Evolutionary conservation across 1,140 invertebrate species (phyloP), one percentile per base, ranked within the genome.

Genomic region (Macrobrachium nipponense): DNA sequence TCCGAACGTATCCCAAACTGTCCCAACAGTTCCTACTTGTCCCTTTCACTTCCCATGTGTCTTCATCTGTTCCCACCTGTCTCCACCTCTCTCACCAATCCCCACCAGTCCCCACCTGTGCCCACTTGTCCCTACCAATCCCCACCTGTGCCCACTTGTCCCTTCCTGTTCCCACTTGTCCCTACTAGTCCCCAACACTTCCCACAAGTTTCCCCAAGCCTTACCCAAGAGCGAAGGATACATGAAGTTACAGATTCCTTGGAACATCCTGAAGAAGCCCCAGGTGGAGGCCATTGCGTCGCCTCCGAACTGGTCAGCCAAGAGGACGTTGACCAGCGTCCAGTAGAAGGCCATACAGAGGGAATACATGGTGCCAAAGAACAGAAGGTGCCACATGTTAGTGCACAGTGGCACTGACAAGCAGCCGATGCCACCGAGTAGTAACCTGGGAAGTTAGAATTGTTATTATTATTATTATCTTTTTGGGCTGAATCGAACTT

Each of bases 181-280:
- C n/a, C n/a, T n/a, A n/a, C n/a, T n/a, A n/a, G n/a, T n/a, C n/a
- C n/a, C n/a, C n/a, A n/a, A n/a, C n/a, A n/a, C n/a, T n/a, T n/a
- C n/a, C n/a, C n/a, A n/a, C n/a, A n/a, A n/a, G n/a, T n/a, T n/a
- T 36, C 27, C 27, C 27, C 27, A 36, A 36, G 27, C 11, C 70
- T 66, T 62, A 87, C 85, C 85, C 10, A 87, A 61, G 1, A 87
- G 27, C 14, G 79, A 64, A 17, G 86, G 86, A 64, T 87, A 81
- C 15, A 87, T 8, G 20, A 87, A 78, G 44, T 59, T 82, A 44
- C 14, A 73, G n/a, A 82, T 58, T 15, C 86, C 86, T 18, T 82
- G 79, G 15, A 51, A 60, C 86, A 87, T 87, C 73, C 86, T 82
- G 80, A 87, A 76, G 79, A 87, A 87, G 0, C 86, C 86, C 73